A percentile compares a stretch with the other conserved stretches of the same genome.
These are phyloP conservation scores for Morpho achilles DNA, from an alignment of 2,888 invertebrate genomes.

Conservation along the genomic window DNA sequence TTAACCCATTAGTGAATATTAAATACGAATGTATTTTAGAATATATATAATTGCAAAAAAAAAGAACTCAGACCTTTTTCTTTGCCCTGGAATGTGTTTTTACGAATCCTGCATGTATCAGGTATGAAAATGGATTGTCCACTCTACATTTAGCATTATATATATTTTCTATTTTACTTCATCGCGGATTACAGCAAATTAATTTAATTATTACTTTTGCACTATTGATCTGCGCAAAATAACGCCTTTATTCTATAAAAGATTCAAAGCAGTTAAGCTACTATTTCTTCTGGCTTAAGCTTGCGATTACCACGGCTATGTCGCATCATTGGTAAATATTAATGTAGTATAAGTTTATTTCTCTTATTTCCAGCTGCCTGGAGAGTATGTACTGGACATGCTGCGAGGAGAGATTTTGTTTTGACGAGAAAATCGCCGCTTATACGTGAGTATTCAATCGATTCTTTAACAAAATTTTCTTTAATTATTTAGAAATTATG, in stretches of 20 bases:
- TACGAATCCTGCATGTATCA: not conserved
- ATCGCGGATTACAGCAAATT: too few relatives aligned
- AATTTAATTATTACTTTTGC: too few relatives aligned
- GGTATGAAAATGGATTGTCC: too few relatives aligned
- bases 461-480: not conserved
- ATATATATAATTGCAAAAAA: too few relatives aligned
- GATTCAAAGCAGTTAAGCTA: not conserved
- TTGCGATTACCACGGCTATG: not conserved
- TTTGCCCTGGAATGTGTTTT: not conserved
- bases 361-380: slow-evolving; percentile 75
- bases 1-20: too few relatives aligned
- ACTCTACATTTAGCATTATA: too few relatives aligned
- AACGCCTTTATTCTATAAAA: not conserved
- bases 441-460: slow-evolving; percentile 64
- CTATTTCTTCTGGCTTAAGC: not conserved
- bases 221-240: too few relatives aligned
- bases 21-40: too few relatives aligned
- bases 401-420: slow-evolving; percentile 85
- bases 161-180: too few relatives aligned
- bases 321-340: not conserved
- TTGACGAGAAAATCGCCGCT: slow-evolving; percentile 84
- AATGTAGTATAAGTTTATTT: not conserved
- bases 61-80: too few relatives aligned
- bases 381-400: slow-evolving; percentile 87
- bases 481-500: not conserved